A percentile compares a stretch with the other conserved stretches of the same genome.
Evolutionary conservation across 2,797 vertebrate genomes (phyloP).

Genomic region (Amblyopsis hoosieri): DNA sequence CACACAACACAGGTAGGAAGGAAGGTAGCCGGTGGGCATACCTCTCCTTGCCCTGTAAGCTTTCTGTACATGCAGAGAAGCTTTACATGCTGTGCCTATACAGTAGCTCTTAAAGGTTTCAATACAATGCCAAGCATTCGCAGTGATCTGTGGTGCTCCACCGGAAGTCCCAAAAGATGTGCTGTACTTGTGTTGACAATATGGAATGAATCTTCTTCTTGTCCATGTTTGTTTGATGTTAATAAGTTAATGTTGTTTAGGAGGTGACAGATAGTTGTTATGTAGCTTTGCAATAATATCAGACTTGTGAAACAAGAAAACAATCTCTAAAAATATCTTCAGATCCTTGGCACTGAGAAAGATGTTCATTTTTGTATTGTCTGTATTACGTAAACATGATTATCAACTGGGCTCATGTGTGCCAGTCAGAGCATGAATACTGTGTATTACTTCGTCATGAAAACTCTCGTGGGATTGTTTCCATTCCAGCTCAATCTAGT

Average conservation of each 20-base stretch:
- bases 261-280: not conserved
- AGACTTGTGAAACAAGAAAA: constrained; percentile 12
- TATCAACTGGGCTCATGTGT: constrained; percentile 32
- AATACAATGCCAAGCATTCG: constrained; percentile 60
- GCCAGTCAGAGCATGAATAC: constrained; percentile 17
- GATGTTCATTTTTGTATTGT: constrained; percentile 23
- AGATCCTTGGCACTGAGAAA: constrained; percentile 1
- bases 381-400: constrained; percentile 25
- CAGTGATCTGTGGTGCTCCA: constrained; percentile 6
- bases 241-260: not conserved
- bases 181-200: constrained; percentile 3
- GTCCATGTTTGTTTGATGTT: not conserved
- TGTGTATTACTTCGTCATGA: constrained; percentile 21
- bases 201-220: not conserved
- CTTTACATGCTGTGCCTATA: constrained; percentile 38
- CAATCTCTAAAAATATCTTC: not conserved
- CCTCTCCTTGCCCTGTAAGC: constrained; percentile 36
- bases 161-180: constrained; percentile 25
- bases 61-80: constrained; percentile 40
- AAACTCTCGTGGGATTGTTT: constrained; percentile 22
- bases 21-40: constrained; percentile 29
- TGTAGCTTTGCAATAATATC: not conserved
- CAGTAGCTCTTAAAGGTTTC: constrained; percentile 56
- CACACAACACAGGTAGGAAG: constrained; percentile 23
- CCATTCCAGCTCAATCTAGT: constrained; percentile 39